phyloP scores from a whole-genome alignment of 2,888 invertebrate species.

The Drosophila planitibia region DNA sequence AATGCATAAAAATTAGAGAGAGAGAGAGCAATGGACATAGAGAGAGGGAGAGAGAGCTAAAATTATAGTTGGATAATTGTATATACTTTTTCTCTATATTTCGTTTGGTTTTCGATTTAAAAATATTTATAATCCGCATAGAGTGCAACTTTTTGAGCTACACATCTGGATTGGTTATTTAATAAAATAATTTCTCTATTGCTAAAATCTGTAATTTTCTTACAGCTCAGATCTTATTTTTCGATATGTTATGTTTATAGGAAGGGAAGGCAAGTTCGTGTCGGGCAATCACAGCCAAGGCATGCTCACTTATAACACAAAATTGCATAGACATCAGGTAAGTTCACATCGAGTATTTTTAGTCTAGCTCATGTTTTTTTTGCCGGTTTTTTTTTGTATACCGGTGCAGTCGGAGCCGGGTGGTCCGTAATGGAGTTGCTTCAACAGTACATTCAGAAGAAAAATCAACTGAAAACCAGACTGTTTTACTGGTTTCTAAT shows the following conservation, averaged over 20 bases:
- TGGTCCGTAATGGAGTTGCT: conserved; percentile 1
- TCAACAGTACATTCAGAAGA: background rate
- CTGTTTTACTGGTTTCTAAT: background rate
- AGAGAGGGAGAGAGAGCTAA: background rate
- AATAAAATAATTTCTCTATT: background rate
- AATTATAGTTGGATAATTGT: background rate
- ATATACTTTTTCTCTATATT: background rate
- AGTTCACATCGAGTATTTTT: background rate
- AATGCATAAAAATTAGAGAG: background rate
- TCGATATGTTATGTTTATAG: too few relatives aligned
- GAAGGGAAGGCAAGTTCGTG: background rate
- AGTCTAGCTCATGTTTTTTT: too few relatives aligned
- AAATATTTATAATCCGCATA: background rate
- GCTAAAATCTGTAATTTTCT: background rate
- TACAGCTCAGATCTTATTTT: background rate
- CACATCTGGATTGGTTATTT: background rate
- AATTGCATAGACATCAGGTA: background rate
- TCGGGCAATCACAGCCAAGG: background rate
- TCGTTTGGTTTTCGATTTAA: background rate
- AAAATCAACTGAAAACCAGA: background rate
- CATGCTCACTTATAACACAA: background rate
- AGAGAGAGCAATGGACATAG: background rate
- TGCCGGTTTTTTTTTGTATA: too few relatives aligned
- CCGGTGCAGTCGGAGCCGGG: background rate
- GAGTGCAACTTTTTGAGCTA: background rate